Percentiles rank a stretch among this genome's conserved stretches.
These are phyloP conservation scores for Liasis olivaceus DNA, from an alignment of 2,797 vertebrate genomes.

Conservation along the genomic window DNA sequence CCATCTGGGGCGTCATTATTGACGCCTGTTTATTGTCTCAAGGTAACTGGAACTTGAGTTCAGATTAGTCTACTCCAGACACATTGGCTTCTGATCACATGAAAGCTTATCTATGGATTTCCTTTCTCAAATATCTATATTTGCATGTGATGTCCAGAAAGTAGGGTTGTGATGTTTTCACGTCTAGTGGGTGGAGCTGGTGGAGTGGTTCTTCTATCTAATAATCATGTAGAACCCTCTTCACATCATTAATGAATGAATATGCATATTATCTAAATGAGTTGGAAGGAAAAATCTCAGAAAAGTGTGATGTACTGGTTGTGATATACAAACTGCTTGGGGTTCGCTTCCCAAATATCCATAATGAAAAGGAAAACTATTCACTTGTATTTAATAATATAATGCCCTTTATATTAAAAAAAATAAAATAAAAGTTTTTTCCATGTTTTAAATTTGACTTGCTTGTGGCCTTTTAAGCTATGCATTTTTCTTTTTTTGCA, in stretches of 20 bases:
- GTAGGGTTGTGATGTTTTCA: neutral
- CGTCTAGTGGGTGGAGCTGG: neutral
- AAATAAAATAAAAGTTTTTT: conserved; percentile 46
- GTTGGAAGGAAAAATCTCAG: neutral
- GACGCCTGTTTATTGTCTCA: neutral
- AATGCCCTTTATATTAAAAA: neutral
- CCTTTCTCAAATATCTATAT: neutral
- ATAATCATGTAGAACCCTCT: neutral
- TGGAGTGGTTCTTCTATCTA: neutral
- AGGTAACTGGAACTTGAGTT: neutral
- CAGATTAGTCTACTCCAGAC: too few relatives aligned
- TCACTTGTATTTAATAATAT: conserved; percentile 26
- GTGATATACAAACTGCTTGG: neutral
- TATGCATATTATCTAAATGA: neutral
- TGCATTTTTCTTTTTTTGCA: conserved; percentile 51
- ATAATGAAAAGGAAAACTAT: neutral
- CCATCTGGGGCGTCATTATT: neutral
- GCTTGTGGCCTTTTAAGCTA: conserved; percentile 48
- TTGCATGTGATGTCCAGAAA: neutral
- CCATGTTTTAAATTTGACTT: conserved; percentile 34
- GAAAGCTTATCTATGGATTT: neutral
- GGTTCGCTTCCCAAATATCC: neutral
- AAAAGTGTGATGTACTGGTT: neutral
- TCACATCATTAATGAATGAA: neutral
- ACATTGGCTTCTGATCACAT: neutral